Percentiles rank a stretch among this genome's conserved stretches.
Conservation (phyloP, 2,888 invertebrate species). For the Lasioglossum leucozonium region DNA sequence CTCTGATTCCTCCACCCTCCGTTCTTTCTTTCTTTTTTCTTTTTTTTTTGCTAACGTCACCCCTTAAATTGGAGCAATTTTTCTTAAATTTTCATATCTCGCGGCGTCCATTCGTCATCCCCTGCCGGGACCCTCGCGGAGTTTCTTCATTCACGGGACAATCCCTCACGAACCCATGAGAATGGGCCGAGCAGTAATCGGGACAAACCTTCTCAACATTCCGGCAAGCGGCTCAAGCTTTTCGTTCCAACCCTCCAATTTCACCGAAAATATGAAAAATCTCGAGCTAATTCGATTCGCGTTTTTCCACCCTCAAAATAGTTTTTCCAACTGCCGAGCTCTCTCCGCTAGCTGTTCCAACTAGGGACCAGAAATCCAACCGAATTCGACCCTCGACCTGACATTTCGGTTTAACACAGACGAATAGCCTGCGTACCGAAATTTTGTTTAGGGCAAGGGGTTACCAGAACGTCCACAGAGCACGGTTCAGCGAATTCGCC, state of each 20-base stretch:
- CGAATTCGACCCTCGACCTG: background rate
- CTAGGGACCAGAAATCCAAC: background rate
- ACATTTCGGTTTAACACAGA: background rate
- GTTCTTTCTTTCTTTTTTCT: too few relatives aligned
- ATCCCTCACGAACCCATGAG: background rate
- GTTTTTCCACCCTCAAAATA: background rate
- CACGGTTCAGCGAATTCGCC: conserved; percentile 24
- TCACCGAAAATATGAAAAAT: background rate
- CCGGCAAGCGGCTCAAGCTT: background rate
- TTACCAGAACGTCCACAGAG: background rate
- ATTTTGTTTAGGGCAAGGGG: background rate
- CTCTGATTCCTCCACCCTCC: conserved; percentile 8
- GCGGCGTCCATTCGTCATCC: background rate
- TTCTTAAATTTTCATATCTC: conserved; percentile 6
- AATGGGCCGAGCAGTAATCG: background rate
- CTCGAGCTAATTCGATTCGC: background rate
- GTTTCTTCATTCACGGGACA: background rate
- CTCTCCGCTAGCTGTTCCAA: background rate
- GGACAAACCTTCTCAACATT: background rate
- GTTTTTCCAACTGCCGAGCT: background rate
- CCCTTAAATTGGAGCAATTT: conserved; percentile 8
- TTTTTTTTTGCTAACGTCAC: background rate
- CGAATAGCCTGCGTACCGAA: background rate
- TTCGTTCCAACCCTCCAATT: background rate
- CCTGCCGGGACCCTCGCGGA: background rate